Conservation (phyloP, 2,888 invertebrate species). For the Aspidiotus rigidus region DNA sequence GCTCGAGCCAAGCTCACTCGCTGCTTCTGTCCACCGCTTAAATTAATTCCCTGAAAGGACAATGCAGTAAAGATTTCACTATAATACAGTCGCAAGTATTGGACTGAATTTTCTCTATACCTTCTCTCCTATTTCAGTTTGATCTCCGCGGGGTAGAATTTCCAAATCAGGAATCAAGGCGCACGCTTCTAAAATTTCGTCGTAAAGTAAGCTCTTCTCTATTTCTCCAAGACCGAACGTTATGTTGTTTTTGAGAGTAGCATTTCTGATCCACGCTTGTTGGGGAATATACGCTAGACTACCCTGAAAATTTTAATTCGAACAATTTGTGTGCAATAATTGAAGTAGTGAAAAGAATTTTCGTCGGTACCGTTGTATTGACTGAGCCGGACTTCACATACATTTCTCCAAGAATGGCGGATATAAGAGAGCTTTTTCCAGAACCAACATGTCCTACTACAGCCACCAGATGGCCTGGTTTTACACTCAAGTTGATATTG, state of each 20-base stretch:
- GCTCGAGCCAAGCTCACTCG: constrained; percentile 84
- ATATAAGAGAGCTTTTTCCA: constrained; percentile 80
- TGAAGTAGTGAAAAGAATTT: no score
- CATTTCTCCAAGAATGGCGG: constrained; percentile 85
- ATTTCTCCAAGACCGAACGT: constrained; percentile 63
- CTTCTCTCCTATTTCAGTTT: constrained; percentile 79
- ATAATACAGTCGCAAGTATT: no score
- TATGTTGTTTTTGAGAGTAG: constrained; percentile 84
- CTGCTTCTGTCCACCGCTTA: constrained; percentile 89
- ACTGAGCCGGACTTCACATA: constrained; percentile 70
- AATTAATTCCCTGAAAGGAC: constrained; percentile 56
- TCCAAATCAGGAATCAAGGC: constrained; percentile 85
- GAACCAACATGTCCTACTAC: constrained; percentile 82
- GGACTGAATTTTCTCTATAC: not conserved
- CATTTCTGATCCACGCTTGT: constrained; percentile 98
- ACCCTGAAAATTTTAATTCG: constrained; percentile 43
- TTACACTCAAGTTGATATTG: constrained; percentile 64
- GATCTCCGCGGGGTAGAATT: constrained; percentile 86
- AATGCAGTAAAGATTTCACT: no score
- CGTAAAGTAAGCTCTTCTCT: constrained; percentile 61
- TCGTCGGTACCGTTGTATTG: constrained; percentile 51
- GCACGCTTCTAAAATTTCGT: constrained; percentile 76
- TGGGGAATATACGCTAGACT: constrained; percentile 78
- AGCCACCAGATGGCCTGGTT: constrained; percentile 62
- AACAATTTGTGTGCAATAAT: not conserved